Evolutionary conservation across 2,888 invertebrate species (phyloP), one percentile per base, ranked within the genome.

Genomic region (Drosophila infuscata): DNA sequence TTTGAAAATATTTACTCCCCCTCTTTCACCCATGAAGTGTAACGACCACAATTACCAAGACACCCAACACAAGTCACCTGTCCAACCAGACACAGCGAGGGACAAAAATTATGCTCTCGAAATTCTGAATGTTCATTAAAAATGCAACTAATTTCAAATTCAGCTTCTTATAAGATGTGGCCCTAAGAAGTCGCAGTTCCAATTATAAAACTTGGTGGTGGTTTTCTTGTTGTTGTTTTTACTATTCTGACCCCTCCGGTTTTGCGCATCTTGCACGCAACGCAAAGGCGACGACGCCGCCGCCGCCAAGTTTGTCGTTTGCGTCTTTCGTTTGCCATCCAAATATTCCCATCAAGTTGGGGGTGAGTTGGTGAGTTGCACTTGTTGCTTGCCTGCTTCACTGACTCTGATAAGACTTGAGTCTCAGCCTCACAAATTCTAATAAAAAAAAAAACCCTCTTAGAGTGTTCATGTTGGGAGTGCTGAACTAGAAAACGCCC

Each of bases 121-220:
- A 65, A 70, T 79, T 75, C 75, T 79, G 76, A 85, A 74, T 74
- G 77, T 78, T 79, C 87, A 90, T 90, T 90, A 88, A 83, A 79
- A 86, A 87, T 89, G 81, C 90, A 79, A 83, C 87, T 90, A 83
- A 90, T 87, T 87, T 87, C 86, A 83, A 83, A 90, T 90, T 88
- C 87, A 86, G 76, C 77, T 73, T 88, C 87, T 90, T 87, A 87
- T 90, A 87, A 83, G 87, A 90, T 73, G 77, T 64, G 79, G 74
- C 82, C 84, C 77, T 70, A 88, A 86, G 89, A 81, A 67, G 81
- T 79, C 83, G 77, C 85, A 89, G 64, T 81, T 86, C 76, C 74
- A 84, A 78, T 81, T 83, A 79, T 53, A 59, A 65, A 75, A 66
- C 70, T 81, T 85, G 86, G 86, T 89, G 90, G 90, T 90, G 76